phyloP scores from a whole-genome alignment of 1,140 invertebrate genomes.

The Lordiphosa mommai region DNA sequence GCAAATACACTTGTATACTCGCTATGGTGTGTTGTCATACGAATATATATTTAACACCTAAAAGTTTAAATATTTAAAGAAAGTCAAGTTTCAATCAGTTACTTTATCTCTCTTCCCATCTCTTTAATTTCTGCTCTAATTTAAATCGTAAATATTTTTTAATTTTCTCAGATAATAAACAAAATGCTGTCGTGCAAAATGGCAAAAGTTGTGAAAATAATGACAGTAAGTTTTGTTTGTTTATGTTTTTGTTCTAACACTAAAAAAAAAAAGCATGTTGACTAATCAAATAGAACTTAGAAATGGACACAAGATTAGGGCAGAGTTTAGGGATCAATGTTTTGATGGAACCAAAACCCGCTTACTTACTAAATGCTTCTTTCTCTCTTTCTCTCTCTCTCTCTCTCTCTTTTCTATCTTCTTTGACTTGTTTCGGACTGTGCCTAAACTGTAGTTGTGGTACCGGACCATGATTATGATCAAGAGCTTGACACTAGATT shows the following conservation, averaged over 20 bases:
- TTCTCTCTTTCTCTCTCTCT: constrained; percentile 37
- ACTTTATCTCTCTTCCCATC: not conserved
- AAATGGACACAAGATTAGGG: no score
- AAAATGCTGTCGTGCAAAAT: constrained; percentile 75
- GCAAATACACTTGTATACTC: no score
- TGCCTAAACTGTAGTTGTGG: constrained; percentile 65
- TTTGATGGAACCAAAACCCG: not conserved
- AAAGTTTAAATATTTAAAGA: no score
- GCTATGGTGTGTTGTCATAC: no score
- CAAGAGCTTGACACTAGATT: constrained; percentile 76
- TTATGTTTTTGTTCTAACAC: constrained; percentile 16
- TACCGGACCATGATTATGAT: constrained; percentile 49
- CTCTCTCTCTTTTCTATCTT: constrained; percentile 19
- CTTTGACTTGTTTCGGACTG: constrained; percentile 16
- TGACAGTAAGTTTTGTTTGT: constrained; percentile 69
- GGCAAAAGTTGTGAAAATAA: constrained; percentile 67
- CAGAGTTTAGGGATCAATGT: no score
- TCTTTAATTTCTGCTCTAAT: constrained; percentile 17
- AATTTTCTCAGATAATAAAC: constrained; percentile 79
- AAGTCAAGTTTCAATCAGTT: not conserved
- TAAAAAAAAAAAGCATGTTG: not conserved
- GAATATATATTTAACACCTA: no score
- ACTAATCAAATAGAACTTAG: no score
- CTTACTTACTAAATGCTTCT: constrained; percentile 51
- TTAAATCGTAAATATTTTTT: constrained; percentile 72